A percentile compares a stretch with the other conserved stretches of the same genome.
Evolutionary conservation across 2,888 invertebrate genomes (phyloP).

Genomic region (Aethes cnicana): DNA sequence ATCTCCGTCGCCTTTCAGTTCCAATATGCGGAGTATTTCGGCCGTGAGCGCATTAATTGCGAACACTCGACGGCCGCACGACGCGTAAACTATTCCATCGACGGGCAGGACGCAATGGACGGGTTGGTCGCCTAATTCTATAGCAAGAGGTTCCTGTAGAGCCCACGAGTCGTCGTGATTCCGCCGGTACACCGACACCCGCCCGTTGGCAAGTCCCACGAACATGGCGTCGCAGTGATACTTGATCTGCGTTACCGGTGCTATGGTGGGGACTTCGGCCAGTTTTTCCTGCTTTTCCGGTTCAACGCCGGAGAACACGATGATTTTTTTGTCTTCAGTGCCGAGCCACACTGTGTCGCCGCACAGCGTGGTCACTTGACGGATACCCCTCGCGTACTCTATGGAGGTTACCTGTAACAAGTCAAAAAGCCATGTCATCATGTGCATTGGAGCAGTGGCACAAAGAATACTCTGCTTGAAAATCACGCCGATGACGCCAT

Average conservation of each 20-base stretch:
- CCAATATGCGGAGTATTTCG: conserved; percentile 90
- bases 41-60: conserved; percentile 90
- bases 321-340: conserved; percentile 90
- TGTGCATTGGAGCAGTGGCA: too few species aligned
- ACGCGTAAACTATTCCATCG: conserved; percentile 91
- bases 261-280: conserved; percentile 86
- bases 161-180: conserved; percentile 88
- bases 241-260: conserved; percentile 89
- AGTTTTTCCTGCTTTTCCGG: conserved; percentile 92
- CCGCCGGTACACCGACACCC: conserved; percentile 87
- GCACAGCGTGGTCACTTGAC: conserved; percentile 71
- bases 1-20: conserved; percentile 83
- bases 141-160: conserved; percentile 87
- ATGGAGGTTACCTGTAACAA: conserved; percentile 85
- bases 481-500: too few species aligned
- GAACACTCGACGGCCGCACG: conserved; percentile 92
- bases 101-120: conserved; percentile 92
- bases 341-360: conserved; percentile 96
- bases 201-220: conserved; percentile 91
- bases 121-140: conserved; percentile 86
- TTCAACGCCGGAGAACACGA: conserved; percentile 92
- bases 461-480: too few species aligned
- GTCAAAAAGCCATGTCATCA: background rate
- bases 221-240: conserved; percentile 94
- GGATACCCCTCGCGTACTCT: conserved; percentile 90